These are phyloP conservation scores for Zaprionus inermis DNA, from an alignment of 1,140 invertebrate genomes.

Conservation along the genomic window DNA sequence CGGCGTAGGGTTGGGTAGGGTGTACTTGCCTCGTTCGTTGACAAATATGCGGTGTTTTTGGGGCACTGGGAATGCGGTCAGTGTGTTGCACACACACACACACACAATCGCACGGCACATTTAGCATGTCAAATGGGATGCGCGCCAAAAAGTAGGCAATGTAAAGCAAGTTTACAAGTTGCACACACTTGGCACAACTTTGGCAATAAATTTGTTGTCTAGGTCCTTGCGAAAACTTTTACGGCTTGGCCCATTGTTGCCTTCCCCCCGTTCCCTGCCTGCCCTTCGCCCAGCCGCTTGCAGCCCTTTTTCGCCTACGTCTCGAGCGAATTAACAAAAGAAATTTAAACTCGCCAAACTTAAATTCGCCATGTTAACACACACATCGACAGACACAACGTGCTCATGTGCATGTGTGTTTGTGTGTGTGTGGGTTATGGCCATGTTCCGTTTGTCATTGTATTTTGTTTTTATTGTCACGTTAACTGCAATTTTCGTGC, in stretches of 20 bases:
- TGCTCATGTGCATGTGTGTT: not conserved
- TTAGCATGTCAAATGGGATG: constrained; percentile 65
- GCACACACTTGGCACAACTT: constrained; percentile 62
- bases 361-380: constrained; percentile 51
- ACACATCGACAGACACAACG: not conserved
- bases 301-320: constrained; percentile 10
- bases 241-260: constrained; percentile 37
- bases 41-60: constrained; percentile 68
- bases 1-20: not conserved
- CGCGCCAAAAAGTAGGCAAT: constrained; percentile 28
- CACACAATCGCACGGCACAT: constrained; percentile 36
- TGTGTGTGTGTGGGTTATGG: constrained; percentile 10
- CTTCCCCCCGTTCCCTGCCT: not conserved
- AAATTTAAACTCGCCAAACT: constrained; percentile 76
- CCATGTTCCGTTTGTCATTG: constrained; percentile 33
- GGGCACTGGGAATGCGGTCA: constrained; percentile 75
- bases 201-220: constrained; percentile 73
- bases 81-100: constrained; percentile 30
- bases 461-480: constrained; percentile 74
- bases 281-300: not conserved
- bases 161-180: constrained; percentile 53
- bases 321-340: constrained; percentile 66
- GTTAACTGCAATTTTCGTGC: constrained; percentile 77
- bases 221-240: constrained; percentile 58
- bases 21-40: constrained; percentile 39